Base-by-base conservation (phyloP, 2,888 invertebrate genomes). In the Melieria picta region DNA sequence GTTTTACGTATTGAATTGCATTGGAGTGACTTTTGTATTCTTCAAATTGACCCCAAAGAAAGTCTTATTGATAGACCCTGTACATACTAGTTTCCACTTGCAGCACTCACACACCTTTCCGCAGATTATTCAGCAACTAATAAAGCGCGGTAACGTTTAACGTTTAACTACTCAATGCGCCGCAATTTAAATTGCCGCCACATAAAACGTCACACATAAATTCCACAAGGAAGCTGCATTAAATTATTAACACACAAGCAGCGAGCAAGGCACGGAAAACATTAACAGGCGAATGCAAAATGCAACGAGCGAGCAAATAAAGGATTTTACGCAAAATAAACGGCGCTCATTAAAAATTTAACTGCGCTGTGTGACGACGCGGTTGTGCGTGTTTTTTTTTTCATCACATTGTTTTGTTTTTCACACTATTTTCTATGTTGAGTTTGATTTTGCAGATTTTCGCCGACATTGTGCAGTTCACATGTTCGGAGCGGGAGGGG, bases 271-370 rank as follows among this genome's bases (percentile, higher is more conserved):
- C 11, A 7, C 3, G 50, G 3, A 50, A 50, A 50, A 50, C 7
- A 50, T 10, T 50, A 7, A 56, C 11, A 62, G 42, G 9, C 4
- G 10, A 9, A 30, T 42, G 9, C 42, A 67, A 45, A 46, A 5
- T 16, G 30, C 30, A 30, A 30, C 30, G 30, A 30, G 30, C 30
- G 30, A 30, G 30, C 30, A 30, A 30, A 30, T 30, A 30, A 30
- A 30, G 30, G 30, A 30, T 30, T 30, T n/a, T 50, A 52, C 69
- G 63, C 61, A 66, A 69, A 72, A 72, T 69, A 64, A 73, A 73
- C 61, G 62, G 64, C 65, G 43, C 69, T 75, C 72, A 75, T 75
- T 75, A 74, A 75, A 75, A 72, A 65, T 74, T 75, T 72, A 75
- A 73, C 74, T 69, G 47, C 74, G 30, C 66, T 65, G 58, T 61